A percentile compares a stretch with the other conserved stretches of the same genome.
These are phyloP conservation scores for Pelmatolapia mariae DNA, from an alignment of 2,113 vertebrate genomes.

Conservation along the genomic window DNA sequence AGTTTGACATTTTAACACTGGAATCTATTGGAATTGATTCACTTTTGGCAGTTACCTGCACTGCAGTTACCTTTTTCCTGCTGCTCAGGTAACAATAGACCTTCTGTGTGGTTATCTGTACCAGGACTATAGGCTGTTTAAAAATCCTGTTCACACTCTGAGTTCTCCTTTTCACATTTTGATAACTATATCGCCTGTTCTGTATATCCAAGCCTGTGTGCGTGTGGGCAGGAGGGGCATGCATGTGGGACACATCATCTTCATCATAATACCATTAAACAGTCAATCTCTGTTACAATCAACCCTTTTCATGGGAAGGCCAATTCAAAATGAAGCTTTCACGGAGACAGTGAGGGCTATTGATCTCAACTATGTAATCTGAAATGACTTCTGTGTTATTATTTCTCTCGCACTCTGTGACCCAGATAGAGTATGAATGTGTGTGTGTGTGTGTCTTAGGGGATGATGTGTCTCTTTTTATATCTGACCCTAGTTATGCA, in stretches of 20 bases:
- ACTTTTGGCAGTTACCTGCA: neutral
- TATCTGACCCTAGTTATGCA: slow-evolving; percentile 59
- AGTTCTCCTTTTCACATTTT: neutral
- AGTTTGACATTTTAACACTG: neutral
- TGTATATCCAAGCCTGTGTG: neutral
- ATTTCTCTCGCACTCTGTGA: slow-evolving; percentile 45
- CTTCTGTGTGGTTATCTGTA: neutral
- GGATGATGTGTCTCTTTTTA: slow-evolving; percentile 48
- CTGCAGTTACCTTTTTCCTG: neutral
- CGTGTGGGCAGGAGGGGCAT: neutral
- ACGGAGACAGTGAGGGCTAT: slow-evolving; percentile 45
- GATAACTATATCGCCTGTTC: neutral
- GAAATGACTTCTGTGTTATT: slow-evolving; percentile 48
- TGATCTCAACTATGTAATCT: slow-evolving; percentile 51
- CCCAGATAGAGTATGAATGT: slow-evolving; percentile 33
- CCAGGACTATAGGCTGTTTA: too few relatives aligned
- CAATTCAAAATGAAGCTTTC: slow-evolving; percentile 32
- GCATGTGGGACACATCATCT: neutral
- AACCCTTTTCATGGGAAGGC: slow-evolving; percentile 28
- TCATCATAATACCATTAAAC: slow-evolving; percentile 9
- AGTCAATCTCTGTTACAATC: slow-evolving; percentile 27
- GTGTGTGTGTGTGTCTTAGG: slow-evolving; percentile 26
- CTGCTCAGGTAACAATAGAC: neutral
- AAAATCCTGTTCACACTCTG: neutral
- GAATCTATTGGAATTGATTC: neutral